These are phyloP conservation scores for Tigriopus californicus DNA, from an alignment of 2,888 invertebrate species.

Conservation along the genomic window DNA sequence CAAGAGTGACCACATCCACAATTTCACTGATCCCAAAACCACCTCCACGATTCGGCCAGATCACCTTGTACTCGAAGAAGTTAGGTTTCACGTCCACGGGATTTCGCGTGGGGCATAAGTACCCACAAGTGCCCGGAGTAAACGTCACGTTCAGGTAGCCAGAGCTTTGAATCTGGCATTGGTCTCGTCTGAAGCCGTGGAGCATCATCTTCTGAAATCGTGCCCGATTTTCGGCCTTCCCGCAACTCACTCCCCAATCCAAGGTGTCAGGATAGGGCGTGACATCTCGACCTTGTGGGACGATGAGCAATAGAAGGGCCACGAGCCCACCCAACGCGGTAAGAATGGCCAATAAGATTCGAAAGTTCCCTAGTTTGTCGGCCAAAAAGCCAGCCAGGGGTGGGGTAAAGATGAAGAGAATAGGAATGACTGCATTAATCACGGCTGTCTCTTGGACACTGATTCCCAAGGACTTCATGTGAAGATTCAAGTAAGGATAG, in stretches of 20 bases:
- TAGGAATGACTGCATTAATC: conserved; percentile 55
- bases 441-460: conserved; percentile 59
- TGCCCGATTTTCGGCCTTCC: conserved; percentile 12
- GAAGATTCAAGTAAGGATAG: conserved; percentile 58
- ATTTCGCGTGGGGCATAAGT: conserved; percentile 6
- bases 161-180: not conserved
- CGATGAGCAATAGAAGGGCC: not conserved
- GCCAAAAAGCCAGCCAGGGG: conserved; percentile 54
- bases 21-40: conserved; percentile 15
- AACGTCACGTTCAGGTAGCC: conserved; percentile 3
- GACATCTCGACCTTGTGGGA: conserved; percentile 4
- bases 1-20: conserved; percentile 14
- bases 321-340: not conserved
- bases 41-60: conserved; percentile 15
- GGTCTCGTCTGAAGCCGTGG: conserved; percentile 7
- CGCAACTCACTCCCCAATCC: conserved; percentile 16
- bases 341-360: conserved; percentile 8
- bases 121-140: conserved; percentile 11
- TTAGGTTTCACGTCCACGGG: not conserved
- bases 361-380: conserved; percentile 57
- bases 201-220: conserved; percentile 13
- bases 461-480: conserved; percentile 57
- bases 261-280: conserved; percentile 14
- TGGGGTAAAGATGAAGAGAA: conserved; percentile 55
- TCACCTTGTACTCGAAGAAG: conserved; percentile 12